phyloP scores from a whole-genome alignment of 2,797 vertebrate genomes.

The Coregonus ussuriensis region DNA sequence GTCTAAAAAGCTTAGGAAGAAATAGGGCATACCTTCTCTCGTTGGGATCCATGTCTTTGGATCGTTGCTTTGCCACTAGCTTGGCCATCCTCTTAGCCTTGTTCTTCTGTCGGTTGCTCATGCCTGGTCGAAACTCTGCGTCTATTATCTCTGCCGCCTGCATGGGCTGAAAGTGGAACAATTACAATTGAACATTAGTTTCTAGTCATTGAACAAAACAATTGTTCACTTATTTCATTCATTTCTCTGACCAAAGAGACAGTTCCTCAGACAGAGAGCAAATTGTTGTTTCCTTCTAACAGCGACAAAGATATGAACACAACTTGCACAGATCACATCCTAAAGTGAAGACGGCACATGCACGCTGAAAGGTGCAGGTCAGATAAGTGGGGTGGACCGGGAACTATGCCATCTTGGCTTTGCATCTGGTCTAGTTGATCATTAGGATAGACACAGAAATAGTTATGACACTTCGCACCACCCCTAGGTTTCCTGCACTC shows the following conservation, averaged over 20 bases:
- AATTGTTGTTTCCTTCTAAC: background rate
- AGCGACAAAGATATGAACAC: too few relatives aligned
- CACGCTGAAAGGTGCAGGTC: too few relatives aligned
- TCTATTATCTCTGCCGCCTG: constrained; percentile 97
- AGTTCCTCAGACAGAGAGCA: too few relatives aligned
- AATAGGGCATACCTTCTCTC: constrained; percentile 86
- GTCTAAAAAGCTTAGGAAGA: background rate
- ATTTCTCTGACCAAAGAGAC: background rate
- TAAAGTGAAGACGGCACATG: too few relatives aligned
- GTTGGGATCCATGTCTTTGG: constrained; percentile 92
- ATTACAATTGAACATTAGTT: background rate
- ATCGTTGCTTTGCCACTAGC: constrained; percentile 95
- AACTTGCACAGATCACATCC: too few relatives aligned
- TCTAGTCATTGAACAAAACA: background rate
- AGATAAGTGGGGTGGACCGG: too few relatives aligned
- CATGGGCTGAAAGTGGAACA: constrained; percentile 79
- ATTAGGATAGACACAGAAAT: too few relatives aligned
- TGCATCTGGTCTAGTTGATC: too few relatives aligned
- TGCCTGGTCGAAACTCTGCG: constrained; percentile 95
- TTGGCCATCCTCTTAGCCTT: constrained; percentile 99
- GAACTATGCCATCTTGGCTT: too few relatives aligned
- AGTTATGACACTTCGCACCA: too few relatives aligned
- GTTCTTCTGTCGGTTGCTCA: constrained; percentile 98
- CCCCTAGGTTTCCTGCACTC: too few relatives aligned
- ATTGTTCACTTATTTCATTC: background rate